Evolutionary conservation across 2,797 vertebrate genomes (phyloP), one percentile per base, ranked within the genome.

Genomic region (Crocodylus rhombifer): DNA sequence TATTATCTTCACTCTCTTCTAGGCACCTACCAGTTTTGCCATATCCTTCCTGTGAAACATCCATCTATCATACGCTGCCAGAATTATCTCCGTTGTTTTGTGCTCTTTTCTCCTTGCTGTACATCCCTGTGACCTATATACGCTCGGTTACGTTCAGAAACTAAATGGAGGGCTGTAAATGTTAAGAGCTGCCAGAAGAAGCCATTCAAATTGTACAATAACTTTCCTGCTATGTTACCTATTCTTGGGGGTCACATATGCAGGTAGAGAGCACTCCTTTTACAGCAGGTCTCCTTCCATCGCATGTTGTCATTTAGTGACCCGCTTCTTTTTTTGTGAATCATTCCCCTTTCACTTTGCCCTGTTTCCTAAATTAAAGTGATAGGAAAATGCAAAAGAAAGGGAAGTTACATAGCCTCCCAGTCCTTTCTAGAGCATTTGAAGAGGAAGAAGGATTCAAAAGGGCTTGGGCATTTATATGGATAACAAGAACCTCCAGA

Each of bases 1-100:
- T 0, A 0, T 33, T 11, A 10, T 23, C 88, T 36, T 88, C 8
- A 0, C 4, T 1, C 5, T 0, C 2, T 21, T 63, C 2, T 11
- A 74, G 23, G 1, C 23, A 3, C 28, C 36, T 73, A 14, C 33
- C 36, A 26, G 21, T 9, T 42, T 51, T 73, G 36, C 36, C 36
- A 28, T 20, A 21, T 67, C 30, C 10, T 18, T 33, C n/a, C 65
- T 67, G 23, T 26, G 25, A 42, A 25, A 42, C 15, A 71, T 15
- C 21, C 69, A 71, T 7, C 36, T 33, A 36, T 71, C 21, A 21
- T 25, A 71, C 6, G 25, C 36, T 69, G 67, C 12, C 67, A 36
- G 20, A 33, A 20, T 36, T 33, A 36, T 23, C 67, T 14, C 30
- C 67, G 23, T 42, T 5, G 69, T 14, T 51, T 51, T 71, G 69